Base-by-base conservation (phyloP, 2,797 vertebrate species). In the Phylloscopus collybita region DNA sequence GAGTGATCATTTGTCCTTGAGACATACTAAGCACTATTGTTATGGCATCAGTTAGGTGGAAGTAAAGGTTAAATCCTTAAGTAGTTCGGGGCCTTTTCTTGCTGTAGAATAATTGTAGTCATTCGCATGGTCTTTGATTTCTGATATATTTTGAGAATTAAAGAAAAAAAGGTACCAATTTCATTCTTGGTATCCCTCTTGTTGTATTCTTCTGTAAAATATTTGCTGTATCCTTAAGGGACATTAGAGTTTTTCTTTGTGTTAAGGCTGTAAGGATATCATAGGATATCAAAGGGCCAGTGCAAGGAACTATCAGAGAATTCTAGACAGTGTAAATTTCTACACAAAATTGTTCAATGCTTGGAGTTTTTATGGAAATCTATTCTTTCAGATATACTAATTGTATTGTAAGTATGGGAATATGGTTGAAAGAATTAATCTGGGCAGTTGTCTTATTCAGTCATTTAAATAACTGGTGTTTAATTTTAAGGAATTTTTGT, bases 1-100 rank as follows among this genome's bases (percentile, higher is more conserved):
- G 96, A 96, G 97, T 92, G 98, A 98, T 98, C 98, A 98, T 98
- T 98, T 98, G 98, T 98, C 98, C 98, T 98, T 98, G 98, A 98
- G 97, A 98, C 96, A 96, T 87, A 86, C 95, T 95, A 93, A 98
- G 97, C 95, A 84, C 96, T 96, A 94, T 96, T 97, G 97, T 97
- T 97, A 96, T 96, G 96, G 97, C 97, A 97, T 97, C 96, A 96
- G 97, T 97, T 96, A 97, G 97, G 97, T 97, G 97, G 96, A 97
- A 96, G 97, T 94, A 97, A 97, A 98, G 93, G 96, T 98, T 97
- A 98, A 96, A 97, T 97, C 96, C 97, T 97, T 96, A 97, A 97
- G 96, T 96, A 97, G 96, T 97, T 98, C 95, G 92, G 97, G 98
- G 96, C 97, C 95, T 96, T 97, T 97, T 96, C 95, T 95, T 91